Evolutionary conservation across 2,888 invertebrate species (phyloP), one percentile per base, ranked within the genome.

Genomic region (Tetheella fluctuosa): DNA sequence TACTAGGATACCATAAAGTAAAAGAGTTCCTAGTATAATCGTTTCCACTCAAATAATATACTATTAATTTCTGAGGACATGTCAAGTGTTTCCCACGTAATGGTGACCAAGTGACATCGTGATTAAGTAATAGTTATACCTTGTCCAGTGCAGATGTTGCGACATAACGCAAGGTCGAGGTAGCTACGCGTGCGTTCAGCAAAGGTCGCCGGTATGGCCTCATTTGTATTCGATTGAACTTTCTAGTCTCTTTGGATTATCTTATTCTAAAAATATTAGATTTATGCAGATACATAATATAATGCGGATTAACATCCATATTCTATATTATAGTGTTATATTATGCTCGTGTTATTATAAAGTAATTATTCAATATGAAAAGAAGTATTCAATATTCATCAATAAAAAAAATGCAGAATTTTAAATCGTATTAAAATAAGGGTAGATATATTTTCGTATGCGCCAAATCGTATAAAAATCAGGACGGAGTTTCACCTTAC

Each of bases 101-200:
- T 30, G 54, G 23, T 55, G 55, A 34, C 55, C 55, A 55, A 55
- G 55, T 55, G 55, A 55, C 55, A 55, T 34, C 54, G 20, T 7
- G 20, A 34, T 55, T 55, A 34, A 23, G 55, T 55, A 55, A 55
- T 37, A 55, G 20, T 20, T 20, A 55, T 23, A 48, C 48, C 48
- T 48, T 48, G 48, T 48, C n/a, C 17, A 48, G 30, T 30, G 28
- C 54, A 54, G 34, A 53, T 69, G 68, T 82, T 77, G 73, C 79
- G 74, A 77, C 76, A 70, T 63, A 68, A 69, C 69, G 71, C 81
- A 81, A 85, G 84, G 84, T 84, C 85, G 76, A 74, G 82, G 83
- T 65, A n/a, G 55, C 54, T 54, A 52, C 64, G 70, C 71, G 60
- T 67, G 66, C 63, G 71, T 69, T 61, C 63, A 63, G 63, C 53